Conservation (phyloP, 1,140 invertebrate species). For the Philopotamus ludificatus region DNA sequence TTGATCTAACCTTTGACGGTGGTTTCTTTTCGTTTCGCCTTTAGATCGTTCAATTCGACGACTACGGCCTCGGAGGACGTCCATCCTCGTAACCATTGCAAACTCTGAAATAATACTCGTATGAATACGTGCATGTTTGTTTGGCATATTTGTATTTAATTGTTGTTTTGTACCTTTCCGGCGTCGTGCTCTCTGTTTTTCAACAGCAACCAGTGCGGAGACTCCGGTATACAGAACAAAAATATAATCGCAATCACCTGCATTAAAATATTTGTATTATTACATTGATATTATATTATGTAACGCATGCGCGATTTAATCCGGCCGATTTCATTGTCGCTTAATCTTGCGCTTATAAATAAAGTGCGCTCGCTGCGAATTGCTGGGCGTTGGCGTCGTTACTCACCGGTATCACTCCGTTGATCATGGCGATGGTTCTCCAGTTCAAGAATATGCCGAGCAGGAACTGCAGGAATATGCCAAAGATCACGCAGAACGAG, state of each 20-base stretch:
- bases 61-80: constrained; percentile 55
- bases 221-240: constrained; percentile 72
- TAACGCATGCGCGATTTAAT: too few relatives aligned
- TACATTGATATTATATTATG: too few relatives aligned
- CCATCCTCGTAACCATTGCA: constrained; percentile 71
- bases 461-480: constrained; percentile 68
- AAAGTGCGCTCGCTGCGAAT: background rate
- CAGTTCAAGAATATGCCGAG: constrained; percentile 68
- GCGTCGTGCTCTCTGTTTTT: constrained; percentile 62
- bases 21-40: constrained; percentile 21
- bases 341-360: too few relatives aligned
- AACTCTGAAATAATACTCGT: constrained; percentile 46
- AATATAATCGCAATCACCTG: constrained; percentile 63
- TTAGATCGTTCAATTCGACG: constrained; percentile 58
- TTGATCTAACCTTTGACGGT: background rate
- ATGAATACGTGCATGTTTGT: background rate
- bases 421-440: constrained; percentile 68
- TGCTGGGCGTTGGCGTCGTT: background rate
- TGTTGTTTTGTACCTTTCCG: constrained; percentile 46
- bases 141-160: constrained; percentile 2
- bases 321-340: too few relatives aligned
- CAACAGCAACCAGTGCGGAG: constrained; percentile 71
- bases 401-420: constrained; percentile 63
- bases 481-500: constrained; percentile 69
- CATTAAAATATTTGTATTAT: too few relatives aligned